Conservation (phyloP, 2,797 vertebrate species). For the Hydrolagus colliei region DNA sequence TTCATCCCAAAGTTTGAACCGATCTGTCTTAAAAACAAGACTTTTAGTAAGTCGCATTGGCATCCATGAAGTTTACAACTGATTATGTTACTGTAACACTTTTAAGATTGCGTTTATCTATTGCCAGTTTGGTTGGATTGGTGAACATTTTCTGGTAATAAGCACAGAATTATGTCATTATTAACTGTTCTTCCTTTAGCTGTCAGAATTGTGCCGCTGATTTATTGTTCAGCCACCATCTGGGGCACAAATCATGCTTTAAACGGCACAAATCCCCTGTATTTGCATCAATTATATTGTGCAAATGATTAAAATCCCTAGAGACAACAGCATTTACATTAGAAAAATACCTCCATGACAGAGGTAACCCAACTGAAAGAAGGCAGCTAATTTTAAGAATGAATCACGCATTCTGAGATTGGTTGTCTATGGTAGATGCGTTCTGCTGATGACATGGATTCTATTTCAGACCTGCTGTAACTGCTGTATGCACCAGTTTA, state of each 20-base stretch:
- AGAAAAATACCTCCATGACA: not conserved
- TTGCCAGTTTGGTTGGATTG: not conserved
- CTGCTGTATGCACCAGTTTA: too few species aligned
- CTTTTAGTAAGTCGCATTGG: not conserved
- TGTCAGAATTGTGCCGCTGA: slow-evolving; percentile 16
- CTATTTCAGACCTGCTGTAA: too few species aligned
- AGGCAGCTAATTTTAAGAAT: not conserved
- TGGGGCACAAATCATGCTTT: slow-evolving; percentile 11
- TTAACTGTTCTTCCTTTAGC: not conserved
- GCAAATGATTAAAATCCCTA: slow-evolving; percentile 1
- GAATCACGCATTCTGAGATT: not conserved
- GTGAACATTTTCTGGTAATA: not conserved
- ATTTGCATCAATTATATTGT: not conserved
- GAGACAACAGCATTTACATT: not conserved
- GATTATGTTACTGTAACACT: not conserved
- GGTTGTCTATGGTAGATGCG: not conserved
- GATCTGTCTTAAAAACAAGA: too few species aligned
- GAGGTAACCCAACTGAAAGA: not conserved
- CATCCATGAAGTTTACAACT: not conserved
- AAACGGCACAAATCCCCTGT: not conserved
- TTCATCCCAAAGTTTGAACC: too few species aligned
- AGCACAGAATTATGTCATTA: not conserved
- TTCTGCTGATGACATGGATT: not conserved
- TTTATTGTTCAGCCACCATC: not conserved
- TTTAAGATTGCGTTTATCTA: not conserved